Evolutionary conservation across 2,797 vertebrate genomes (phyloP).

Genomic region (Lophius americanus): DNA sequence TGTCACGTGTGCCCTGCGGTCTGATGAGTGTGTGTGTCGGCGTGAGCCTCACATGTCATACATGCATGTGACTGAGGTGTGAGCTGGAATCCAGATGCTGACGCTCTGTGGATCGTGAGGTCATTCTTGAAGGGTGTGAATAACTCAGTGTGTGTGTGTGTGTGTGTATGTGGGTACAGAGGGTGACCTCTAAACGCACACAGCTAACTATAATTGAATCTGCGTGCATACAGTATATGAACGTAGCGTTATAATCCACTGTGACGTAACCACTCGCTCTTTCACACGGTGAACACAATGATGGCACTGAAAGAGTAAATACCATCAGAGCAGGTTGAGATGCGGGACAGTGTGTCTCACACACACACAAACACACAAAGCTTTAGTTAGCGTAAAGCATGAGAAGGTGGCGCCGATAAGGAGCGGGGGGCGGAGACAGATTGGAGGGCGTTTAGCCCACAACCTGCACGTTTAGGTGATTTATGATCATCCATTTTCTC

Average conservation of each 20-base stretch:
- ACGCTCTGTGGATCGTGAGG: conserved; percentile 16
- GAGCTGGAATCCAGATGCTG: conserved; percentile 38
- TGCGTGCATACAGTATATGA: not conserved
- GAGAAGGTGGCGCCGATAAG: not conserved
- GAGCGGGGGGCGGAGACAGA: conserved; percentile 11
- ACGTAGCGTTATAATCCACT: not conserved
- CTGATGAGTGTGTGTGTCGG: conserved; percentile 16
- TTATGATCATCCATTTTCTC: conserved; percentile 23
- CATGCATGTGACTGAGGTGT: conserved; percentile 32
- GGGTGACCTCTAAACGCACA: conserved; percentile 40
- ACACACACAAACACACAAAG: not conserved
- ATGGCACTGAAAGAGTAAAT: not conserved
- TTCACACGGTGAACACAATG: not conserved
- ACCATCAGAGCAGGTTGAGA: not conserved
- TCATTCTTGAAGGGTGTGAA: conserved; percentile 39
- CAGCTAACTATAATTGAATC: conserved; percentile 11
- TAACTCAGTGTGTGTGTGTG: conserved; percentile 12
- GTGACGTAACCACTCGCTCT: not conserved
- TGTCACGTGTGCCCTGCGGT: conserved; percentile 47
- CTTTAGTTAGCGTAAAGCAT: not conserved
- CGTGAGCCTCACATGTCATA: conserved; percentile 34
- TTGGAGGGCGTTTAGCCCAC: conserved; percentile 28
- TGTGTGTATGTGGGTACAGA: not conserved
- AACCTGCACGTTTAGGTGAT: conserved; percentile 24
- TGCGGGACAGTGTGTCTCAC: conserved; percentile 7